Base-by-base conservation (phyloP, 1,140 invertebrate species). In the Micrasema longulum region DNA sequence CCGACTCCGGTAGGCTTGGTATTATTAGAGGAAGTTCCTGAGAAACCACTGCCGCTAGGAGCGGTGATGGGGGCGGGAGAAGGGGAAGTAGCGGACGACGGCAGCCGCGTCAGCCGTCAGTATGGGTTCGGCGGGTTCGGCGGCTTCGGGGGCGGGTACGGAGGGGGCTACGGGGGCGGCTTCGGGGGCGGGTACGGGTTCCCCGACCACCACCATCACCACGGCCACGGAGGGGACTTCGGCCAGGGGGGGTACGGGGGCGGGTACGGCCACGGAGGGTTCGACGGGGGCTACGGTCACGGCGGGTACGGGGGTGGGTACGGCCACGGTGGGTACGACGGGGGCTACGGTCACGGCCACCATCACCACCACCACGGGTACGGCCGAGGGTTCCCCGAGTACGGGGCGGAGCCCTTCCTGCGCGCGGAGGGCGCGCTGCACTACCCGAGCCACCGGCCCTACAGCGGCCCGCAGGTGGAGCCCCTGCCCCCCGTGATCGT, bases 91-190 rank as follows among this genome's bases (percentile, higher is more conserved):
- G 26, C 2, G 26, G 26, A 31, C 7, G 26, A 31, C 26, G 26
- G 3, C 3, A 7, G 3, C 26, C 26, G 69, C 7, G 63, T 23
- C 38, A 31, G 38, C 1, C 48, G 62, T 7, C 60, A 64, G 36
- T 71, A 47, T 11, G 69, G 57, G 16, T 38, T 48, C 23, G 43
- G 68, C n/a, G 68, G 65, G 11, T 20, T n/a, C 9, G 48, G 31
- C 23, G 65, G 70, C 57, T 63, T 36, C 43, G 71, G 64, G 43
- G 22, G 22, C 14, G 71, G 62, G 6, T 55, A 55, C 10, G 18
- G 23, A 35, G 67, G 60, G 14, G 48, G 48, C 23, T 36, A 55
- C 26, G 62, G 69, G 2, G 70, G 70, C 3, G 70, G 70, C 1
- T 45, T 47, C 10, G 69, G 69, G 12, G 69, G 55, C 41, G 55